Evolutionary conservation across 2,797 vertebrate genomes (phyloP).

Genomic region (Meda fulgida): DNA sequence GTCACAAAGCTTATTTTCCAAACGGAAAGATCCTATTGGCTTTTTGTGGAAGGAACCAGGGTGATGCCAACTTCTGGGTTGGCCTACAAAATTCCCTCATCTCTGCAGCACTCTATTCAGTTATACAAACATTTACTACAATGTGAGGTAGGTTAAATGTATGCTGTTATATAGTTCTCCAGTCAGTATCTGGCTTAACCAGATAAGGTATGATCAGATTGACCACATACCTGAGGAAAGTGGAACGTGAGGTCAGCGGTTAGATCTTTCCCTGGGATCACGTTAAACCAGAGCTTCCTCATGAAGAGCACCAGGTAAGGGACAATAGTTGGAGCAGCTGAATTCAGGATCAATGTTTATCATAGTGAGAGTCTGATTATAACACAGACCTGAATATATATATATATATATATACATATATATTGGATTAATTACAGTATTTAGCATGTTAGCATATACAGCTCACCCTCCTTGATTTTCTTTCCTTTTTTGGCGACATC

Average conservation of each 20-base stretch:
- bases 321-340: conserved; percentile 49
- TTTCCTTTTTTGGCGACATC: conserved; percentile 83
- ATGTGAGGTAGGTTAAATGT: too few species aligned
- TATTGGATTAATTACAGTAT: background rate
- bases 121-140: background rate
- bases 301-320: conserved; percentile 87
- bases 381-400: background rate
- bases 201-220: background rate
- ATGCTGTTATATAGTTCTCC: background rate
- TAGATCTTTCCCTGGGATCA: conserved; percentile 87
- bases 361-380: conserved; percentile 9
- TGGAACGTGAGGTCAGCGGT: conserved; percentile 90
- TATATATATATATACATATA: too few species aligned
- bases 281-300: conserved; percentile 94
- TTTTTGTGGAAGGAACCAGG: background rate
- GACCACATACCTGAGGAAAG: conserved; percentile 88
- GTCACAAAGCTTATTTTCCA: background rate
- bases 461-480: conserved; percentile 84
- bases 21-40: background rate
- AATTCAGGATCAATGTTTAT: background rate
- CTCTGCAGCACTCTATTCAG: background rate
- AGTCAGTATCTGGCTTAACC: background rate
- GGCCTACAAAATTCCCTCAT: background rate
- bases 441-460: background rate
- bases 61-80: background rate